These are phyloP conservation scores for Enoplosus armatus DNA, from an alignment of 2,797 vertebrate species.

Conservation along the genomic window DNA sequence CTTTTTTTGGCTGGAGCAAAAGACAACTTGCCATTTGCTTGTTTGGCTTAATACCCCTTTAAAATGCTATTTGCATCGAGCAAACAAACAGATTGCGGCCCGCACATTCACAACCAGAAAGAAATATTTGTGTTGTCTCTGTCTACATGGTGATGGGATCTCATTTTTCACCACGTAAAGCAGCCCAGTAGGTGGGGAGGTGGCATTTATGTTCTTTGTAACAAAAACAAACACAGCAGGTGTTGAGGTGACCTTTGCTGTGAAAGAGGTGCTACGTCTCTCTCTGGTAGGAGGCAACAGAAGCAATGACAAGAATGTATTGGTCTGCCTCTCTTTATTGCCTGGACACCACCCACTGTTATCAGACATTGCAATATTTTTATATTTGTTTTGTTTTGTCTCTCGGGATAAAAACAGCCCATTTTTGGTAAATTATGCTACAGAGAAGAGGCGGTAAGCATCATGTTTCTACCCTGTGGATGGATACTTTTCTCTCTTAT, in stretches of 20 bases:
- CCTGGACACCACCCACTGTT: constrained; percentile 38
- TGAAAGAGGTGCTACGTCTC: constrained; percentile 56
- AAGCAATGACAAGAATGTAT: constrained; percentile 69
- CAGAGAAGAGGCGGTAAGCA: constrained; percentile 22
- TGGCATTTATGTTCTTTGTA: constrained; percentile 72
- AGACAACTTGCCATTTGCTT: not conserved
- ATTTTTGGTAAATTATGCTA: constrained; percentile 45
- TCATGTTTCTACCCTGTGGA: constrained; percentile 19
- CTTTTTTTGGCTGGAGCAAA: not conserved
- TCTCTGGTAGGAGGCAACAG: constrained; percentile 46
- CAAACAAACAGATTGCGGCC: constrained; percentile 4
- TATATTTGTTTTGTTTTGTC: constrained; percentile 24
- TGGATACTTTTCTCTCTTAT: constrained; percentile 31
- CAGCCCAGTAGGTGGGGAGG: constrained; percentile 43
- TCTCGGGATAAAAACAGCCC: not conserved
- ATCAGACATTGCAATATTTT: constrained; percentile 41
- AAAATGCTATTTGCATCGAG: constrained; percentile 13
- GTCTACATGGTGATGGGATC: constrained; percentile 33
- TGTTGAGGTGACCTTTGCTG: constrained; percentile 74
- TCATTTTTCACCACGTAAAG: constrained; percentile 61
- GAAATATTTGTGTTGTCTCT: constrained; percentile 21
- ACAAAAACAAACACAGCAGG: constrained; percentile 76
- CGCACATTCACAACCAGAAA: not conserved
- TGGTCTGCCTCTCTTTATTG: constrained; percentile 39
- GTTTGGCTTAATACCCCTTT: not conserved